Evolutionary conservation across 2,888 invertebrate genomes (phyloP).

Genomic region (Oxycera nigricornis): DNA sequence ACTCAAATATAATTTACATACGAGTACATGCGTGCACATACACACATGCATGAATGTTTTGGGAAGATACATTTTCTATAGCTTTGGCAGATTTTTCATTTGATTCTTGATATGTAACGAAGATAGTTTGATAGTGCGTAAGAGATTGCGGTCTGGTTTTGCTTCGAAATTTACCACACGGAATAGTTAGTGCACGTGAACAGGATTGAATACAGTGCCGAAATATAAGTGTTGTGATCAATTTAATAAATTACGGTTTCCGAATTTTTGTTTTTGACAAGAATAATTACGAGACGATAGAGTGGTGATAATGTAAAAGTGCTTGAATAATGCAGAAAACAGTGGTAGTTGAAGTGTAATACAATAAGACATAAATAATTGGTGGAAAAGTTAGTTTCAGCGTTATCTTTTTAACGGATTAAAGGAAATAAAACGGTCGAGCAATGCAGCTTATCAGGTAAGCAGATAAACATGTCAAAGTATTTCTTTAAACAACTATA

Average conservation of each 20-base stretch:
- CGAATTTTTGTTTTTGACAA: background rate
- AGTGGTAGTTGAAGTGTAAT: conserved; percentile 13
- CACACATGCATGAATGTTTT: background rate
- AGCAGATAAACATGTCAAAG: background rate
- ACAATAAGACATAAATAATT: background rate
- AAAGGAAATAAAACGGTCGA: background rate
- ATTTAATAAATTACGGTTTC: background rate
- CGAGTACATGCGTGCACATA: background rate
- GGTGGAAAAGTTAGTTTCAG: background rate
- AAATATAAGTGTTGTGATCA: background rate
- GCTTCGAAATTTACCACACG: no score
- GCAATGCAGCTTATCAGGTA: conserved; percentile 33
- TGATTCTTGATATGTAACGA: background rate
- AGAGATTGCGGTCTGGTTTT: no score
- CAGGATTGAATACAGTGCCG: background rate
- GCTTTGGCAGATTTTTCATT: conserved; percentile 24
- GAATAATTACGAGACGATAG: conserved; percentile 6
- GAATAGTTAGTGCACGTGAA: background rate
- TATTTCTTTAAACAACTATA: no score
- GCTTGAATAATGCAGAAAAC: background rate
- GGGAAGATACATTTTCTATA: background rate
- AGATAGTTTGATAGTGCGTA: background rate
- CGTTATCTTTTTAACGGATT: conserved; percentile 2
- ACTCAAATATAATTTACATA: conserved; percentile 12
- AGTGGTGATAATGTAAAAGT: background rate